A percentile compares a stretch with the other conserved stretches of the same genome.
These are phyloP conservation scores for Numenius arquata DNA, from an alignment of 2,113 vertebrate genomes.

Conservation along the genomic window DNA sequence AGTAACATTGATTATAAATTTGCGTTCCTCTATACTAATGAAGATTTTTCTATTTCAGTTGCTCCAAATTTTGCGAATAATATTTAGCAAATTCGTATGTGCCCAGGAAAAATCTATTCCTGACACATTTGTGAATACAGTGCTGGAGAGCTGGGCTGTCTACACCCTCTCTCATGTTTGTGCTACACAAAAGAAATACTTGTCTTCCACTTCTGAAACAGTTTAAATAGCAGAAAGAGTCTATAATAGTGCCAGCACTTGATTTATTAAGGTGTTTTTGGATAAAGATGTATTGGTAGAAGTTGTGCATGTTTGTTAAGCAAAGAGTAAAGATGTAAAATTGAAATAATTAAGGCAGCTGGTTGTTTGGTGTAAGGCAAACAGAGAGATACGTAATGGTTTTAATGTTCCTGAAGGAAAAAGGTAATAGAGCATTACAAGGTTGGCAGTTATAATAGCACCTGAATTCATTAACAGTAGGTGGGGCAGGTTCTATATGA, in stretches of 20 bases:
- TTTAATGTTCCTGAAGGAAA: conserved; percentile 17
- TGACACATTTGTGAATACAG: not conserved
- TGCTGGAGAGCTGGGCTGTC: not conserved
- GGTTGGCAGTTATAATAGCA: not conserved
- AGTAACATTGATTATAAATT: conserved; percentile 6
- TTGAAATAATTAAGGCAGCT: conserved; percentile 13
- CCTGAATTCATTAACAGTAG: not conserved
- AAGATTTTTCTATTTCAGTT: not conserved
- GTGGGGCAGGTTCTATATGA: not conserved
- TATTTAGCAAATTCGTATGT: not conserved
- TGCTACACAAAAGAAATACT: not conserved
- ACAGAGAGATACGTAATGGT: not conserved
- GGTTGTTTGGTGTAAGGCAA: not conserved
- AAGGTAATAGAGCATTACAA: not conserved
- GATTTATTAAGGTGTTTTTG: conserved; percentile 14
- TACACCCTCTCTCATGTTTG: not conserved
- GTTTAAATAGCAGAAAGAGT: not conserved
- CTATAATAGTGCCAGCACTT: not conserved
- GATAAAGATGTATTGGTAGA: not conserved
- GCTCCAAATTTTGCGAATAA: not conserved
- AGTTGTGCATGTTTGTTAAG: conserved; percentile 23
- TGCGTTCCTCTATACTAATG: not conserved
- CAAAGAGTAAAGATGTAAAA: not conserved
- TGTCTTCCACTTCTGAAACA: not conserved
- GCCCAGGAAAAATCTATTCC: not conserved